A percentile compares a stretch with the other conserved stretches of the same genome.
These are phyloP conservation scores for Ichneumon xanthorius DNA, from an alignment of 2,888 invertebrate genomes.

Conservation along the genomic window DNA sequence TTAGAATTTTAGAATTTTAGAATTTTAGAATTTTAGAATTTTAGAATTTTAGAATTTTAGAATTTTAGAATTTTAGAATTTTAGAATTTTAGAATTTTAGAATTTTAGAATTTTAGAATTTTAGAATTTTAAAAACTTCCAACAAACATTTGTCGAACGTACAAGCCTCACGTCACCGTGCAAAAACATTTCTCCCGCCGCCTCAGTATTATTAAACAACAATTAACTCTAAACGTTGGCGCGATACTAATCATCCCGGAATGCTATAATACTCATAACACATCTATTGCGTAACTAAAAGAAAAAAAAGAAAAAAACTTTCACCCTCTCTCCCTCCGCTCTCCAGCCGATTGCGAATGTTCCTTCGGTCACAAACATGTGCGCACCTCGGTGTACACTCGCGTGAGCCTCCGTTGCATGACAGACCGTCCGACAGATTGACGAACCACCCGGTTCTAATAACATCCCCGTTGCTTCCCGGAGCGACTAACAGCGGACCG, in stretches of 20 bases:
- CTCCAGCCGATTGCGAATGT: neutral
- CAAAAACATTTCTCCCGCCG: too few relatives aligned
- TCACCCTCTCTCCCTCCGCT: slow-evolving; percentile 65
- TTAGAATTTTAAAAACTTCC: too few relatives aligned
- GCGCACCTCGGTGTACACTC: slow-evolving; percentile 61
- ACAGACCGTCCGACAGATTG: slow-evolving; percentile 55
- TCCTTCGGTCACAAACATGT: slow-evolving; percentile 29
- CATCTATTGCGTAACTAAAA: slow-evolving; percentile 59
- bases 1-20: too few relatives aligned
- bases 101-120: too few relatives aligned
- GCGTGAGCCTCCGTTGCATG: slow-evolving; percentile 58
- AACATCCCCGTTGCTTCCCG: slow-evolving; percentile 22
- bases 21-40: too few relatives aligned
- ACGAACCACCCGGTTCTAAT: slow-evolving; percentile 30
- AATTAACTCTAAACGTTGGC: neutral
- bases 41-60: too few relatives aligned
- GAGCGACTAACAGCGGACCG: slow-evolving; percentile 44
- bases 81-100: too few relatives aligned
- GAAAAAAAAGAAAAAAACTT: slow-evolving; percentile 65
- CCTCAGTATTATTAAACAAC: neutral
- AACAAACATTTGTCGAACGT: too few relatives aligned
- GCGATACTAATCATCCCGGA: neutral
- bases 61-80: too few relatives aligned
- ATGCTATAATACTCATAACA: slow-evolving; percentile 1
- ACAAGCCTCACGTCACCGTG: too few relatives aligned